Conservation (phyloP, 2,797 vertebrate genomes). For the Mallotus villosus region DNA sequence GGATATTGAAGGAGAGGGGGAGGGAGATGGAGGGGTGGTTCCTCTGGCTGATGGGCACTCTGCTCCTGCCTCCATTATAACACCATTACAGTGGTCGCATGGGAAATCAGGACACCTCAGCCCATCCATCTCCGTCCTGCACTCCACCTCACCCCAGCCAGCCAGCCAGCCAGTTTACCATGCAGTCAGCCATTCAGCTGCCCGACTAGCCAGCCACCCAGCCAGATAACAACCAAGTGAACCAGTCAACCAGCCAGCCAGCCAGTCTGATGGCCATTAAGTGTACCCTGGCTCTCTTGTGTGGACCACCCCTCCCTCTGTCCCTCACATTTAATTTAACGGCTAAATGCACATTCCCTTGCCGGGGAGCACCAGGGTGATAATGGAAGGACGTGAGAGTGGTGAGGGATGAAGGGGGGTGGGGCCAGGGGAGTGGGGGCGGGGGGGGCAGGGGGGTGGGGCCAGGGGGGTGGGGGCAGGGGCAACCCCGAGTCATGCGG, state of each 20-base stretch:
- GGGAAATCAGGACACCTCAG: conserved; percentile 66
- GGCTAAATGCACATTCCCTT: conserved; percentile 63
- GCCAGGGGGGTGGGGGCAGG: conserved; percentile 29
- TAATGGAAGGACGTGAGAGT: conserved; percentile 50
- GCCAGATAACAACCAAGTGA: background rate
- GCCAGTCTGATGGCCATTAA: background rate
- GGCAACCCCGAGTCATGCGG: conserved; percentile 43
- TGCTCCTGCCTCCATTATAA: conserved; percentile 64
- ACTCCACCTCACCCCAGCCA: conserved; percentile 26
- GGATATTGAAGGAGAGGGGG: conserved; percentile 18
- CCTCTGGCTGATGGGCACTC: conserved; percentile 45
- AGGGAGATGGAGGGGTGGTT: conserved; percentile 26
- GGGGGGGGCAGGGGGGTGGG: conserved; percentile 14
- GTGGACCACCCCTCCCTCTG: conserved; percentile 1
- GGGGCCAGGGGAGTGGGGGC: conserved; percentile 16
- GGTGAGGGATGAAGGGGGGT: conserved; percentile 39
- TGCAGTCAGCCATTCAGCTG: conserved; percentile 11
- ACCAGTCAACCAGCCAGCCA: conserved; percentile 4
- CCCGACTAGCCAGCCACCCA: background rate
- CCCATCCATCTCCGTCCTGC: conserved; percentile 53
- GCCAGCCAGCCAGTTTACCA: background rate
- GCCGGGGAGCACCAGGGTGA: conserved; percentile 49
- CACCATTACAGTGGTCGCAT: conserved; percentile 63
- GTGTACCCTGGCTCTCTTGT: conserved; percentile 41
- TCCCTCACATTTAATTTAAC: conserved; percentile 67